Evolutionary conservation across 2,888 invertebrate genomes (phyloP), one percentile per base, ranked within the genome.

Genomic region (Galeruca laticollis): DNA sequence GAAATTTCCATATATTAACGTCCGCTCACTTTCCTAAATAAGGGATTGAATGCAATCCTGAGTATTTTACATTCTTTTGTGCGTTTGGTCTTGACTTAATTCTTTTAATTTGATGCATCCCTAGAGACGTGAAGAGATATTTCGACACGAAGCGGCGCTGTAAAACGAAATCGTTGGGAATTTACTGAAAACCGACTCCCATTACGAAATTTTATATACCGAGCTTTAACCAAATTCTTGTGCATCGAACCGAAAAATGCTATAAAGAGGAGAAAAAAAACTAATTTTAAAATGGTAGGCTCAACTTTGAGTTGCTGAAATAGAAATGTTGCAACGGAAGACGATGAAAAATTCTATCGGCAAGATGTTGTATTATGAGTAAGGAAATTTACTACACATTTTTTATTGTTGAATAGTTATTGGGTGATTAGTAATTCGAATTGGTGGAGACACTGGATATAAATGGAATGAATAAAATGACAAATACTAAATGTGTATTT

Each of bases 151-250:
- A 18, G 26, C 11, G 11, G 26, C 6, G 64, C 43, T 54, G 11
- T 64, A 64, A 64, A 64, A 64, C 56, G 64, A 51, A 51, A 51
- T 61, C 51, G 61, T 35, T 31, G 64, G 43, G 64, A 64, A 56
- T 64, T 64, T 56, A 62, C 56, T 21, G 60, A 54, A 67, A 66
- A 60, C 61, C 56, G 62, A 57, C 62, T 68, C 57, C 57, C 56
- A 68, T 68, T 68, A 68, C 62, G 49, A 56, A 37, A 62, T 68
- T 68, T 62, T 68, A 64, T 64, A 68, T 49, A 57, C 40, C 11
- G 21, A 37, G 57, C 57, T 49, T 37, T 35, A 68, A 49, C 68
- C 62, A 62, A 68, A 68, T 68, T 68, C 62, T 51, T 68, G 68
- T 68, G 68, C 57, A 61, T 52, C 60, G 67, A 68, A 61, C 60